A percentile compares a stretch with the other conserved stretches of the same genome.
These are phyloP conservation scores for Aphelenchoides fujianensis DNA, from an alignment of 1,140 invertebrate genomes.

Conservation along the genomic window DNA sequence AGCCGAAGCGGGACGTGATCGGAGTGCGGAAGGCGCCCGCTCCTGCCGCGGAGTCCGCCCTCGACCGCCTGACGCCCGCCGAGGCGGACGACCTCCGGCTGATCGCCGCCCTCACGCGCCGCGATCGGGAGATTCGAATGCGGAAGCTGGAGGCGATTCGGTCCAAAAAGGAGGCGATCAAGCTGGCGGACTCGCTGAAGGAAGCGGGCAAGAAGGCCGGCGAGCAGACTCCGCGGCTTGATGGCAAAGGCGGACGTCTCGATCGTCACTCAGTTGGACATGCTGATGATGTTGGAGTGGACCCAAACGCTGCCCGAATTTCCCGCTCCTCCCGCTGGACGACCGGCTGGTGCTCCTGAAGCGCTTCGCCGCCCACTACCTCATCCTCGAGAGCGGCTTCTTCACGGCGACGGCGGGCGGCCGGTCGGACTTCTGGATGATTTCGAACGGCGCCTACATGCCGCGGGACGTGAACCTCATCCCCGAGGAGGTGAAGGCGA, in stretches of 20 bases:
- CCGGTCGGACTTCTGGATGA: constrained; percentile 26
- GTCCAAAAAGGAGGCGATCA: constrained; percentile 26
- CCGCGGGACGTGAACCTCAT: constrained; percentile 20
- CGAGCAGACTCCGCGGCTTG: constrained; percentile 1
- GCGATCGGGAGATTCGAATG: constrained; percentile 19
- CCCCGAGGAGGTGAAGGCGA: constrained; percentile 19
- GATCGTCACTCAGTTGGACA: constrained; percentile 27
- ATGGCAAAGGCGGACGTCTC: constrained; percentile 13
- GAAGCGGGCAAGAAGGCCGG: background rate
- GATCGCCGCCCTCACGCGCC: constrained; percentile 14
- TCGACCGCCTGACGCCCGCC: background rate
- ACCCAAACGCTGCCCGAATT: constrained; percentile 21
- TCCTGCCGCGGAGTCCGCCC: background rate
- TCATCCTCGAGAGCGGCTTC: constrained; percentile 29
- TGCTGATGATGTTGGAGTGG: constrained; percentile 31
- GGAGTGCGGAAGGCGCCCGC: constrained; percentile 18
- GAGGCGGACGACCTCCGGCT: constrained; percentile 10
- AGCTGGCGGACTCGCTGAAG: constrained; percentile 28
- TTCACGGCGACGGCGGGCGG: constrained; percentile 23
- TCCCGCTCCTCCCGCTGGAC: constrained; percentile 2
- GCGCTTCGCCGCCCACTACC: constrained; percentile 25
- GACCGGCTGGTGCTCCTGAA: constrained; percentile 30
- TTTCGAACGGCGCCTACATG: constrained; percentile 32
- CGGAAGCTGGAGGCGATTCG: constrained; percentile 26
- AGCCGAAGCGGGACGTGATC: constrained; percentile 27